phyloP scores from a whole-genome alignment of 53 echinoderm and acorn worm species.

The Henricia sp. region DNA sequence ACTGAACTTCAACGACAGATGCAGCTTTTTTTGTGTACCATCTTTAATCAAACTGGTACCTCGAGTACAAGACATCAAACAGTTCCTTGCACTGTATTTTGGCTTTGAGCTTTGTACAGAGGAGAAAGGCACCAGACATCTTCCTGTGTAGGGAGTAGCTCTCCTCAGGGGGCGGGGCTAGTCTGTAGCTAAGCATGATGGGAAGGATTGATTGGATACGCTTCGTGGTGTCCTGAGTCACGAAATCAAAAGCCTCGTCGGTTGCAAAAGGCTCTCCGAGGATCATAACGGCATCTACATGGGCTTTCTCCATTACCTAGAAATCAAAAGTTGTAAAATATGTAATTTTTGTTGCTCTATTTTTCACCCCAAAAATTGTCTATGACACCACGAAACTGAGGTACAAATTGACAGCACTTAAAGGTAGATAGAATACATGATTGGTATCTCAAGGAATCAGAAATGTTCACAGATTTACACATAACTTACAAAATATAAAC shows the following conservation, averaged over 20 bases:
- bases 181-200: slow-evolving; percentile 79
- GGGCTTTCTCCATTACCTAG: slow-evolving; percentile 91
- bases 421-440: too few relatives aligned
- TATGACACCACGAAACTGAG: too few relatives aligned
- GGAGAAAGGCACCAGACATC: slow-evolving; percentile 93
- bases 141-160: slow-evolving; percentile 95
- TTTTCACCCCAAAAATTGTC: too few relatives aligned
- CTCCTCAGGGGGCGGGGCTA: slow-evolving; percentile 96
- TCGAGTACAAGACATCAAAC: slow-evolving; percentile 77
- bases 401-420: too few relatives aligned
- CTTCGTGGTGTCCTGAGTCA: slow-evolving; percentile 84
- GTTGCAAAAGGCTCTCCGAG: slow-evolving; percentile 83
- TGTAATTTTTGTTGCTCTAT: too few relatives aligned
- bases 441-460: too few relatives aligned
- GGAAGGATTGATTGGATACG: slow-evolving; percentile 88
- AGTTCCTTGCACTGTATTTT: slow-evolving; percentile 89
- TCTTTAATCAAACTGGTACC: slow-evolving; percentile 80
- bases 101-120: slow-evolving; percentile 88
- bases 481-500: too few relatives aligned
- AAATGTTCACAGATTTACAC: too few relatives aligned
- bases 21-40: too few relatives aligned
- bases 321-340: neutral
- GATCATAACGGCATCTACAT: slow-evolving; percentile 97
- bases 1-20: too few relatives aligned
- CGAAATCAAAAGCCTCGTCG: slow-evolving; percentile 77